Evolutionary conservation across 2,797 vertebrate species (phyloP), one percentile per base, ranked within the genome.

Genomic region (Galaxias olidus): DNA sequence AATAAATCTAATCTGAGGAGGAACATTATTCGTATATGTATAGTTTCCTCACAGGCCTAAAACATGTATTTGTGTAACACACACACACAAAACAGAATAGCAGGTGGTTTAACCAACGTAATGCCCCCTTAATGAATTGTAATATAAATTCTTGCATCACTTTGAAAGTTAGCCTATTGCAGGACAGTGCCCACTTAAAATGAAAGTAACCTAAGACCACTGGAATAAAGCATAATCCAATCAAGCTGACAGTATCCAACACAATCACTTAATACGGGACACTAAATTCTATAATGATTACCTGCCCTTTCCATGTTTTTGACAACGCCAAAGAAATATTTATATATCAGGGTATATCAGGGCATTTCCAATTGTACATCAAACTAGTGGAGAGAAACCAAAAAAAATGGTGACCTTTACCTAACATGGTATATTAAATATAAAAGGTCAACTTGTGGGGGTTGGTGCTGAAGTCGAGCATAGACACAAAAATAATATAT

Each of bases 331-430:
- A 61, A 68, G 73, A 88, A 87, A 91, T 86, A 88, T 88, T 86
- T 88, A 86, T 88, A 78, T 82, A 79, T 77, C 40, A 49, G 73
- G 71, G 73, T 84, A 71, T 84, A 79, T 54, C 68, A 60, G 69
- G 73, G 79, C 82, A 79, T 87, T 89, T 91, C 77, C 82, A 83
- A 85, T 87, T 78, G 71, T 79, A 89, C 81, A 91, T 88, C 88
- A 90, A 86, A 89, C 78, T 87, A 80, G 86, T 72, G 69, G 81
- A 84, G 84, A 83, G 81, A 80, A 90, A 87, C 83, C 87, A 90
- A 92, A 91, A n/a, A 89, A 90, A 90, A 83, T 67, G n/a, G 60
- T 90, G 91, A 92, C 91, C 92, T 93, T 93, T 93, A 88, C 65
- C 84, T 87, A 89, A 90, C 89, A 91, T 85, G 80, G 68, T 87